These are phyloP conservation scores for Discoglossus pictus DNA, from an alignment of 2,797 vertebrate species.

Conservation along the genomic window DNA sequence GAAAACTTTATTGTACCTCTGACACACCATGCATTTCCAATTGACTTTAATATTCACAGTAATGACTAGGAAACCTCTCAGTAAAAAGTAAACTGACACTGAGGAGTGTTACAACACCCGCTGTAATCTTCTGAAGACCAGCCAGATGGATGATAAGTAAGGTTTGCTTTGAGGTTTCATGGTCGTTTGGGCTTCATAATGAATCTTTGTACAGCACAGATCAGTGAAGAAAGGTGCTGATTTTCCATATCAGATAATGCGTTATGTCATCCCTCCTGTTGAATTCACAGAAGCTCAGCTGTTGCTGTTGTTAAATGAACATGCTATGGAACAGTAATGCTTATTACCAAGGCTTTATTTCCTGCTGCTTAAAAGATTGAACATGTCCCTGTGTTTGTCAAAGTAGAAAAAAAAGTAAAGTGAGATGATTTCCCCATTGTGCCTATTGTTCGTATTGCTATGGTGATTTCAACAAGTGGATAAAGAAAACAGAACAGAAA, in stretches of 20 bases:
- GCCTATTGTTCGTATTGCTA: conserved; percentile 20
- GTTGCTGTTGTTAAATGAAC: conserved; percentile 40
- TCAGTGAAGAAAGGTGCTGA: conserved; percentile 58
- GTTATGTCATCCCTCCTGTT: conserved; percentile 49
- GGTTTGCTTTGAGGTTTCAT: conserved; percentile 44
- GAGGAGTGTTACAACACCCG: conserved; percentile 17
- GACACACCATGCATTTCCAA: conserved; percentile 34
- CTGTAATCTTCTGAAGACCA: conserved; percentile 28
- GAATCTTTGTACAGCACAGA: conserved; percentile 54
- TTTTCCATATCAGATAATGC: conserved; percentile 51
- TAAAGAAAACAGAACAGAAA: neutral
- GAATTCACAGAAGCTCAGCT: conserved; percentile 52
- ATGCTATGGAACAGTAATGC: conserved; percentile 37
- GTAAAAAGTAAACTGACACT: conserved; percentile 25
- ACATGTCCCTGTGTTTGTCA: conserved; percentile 7
- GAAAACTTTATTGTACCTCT: conserved; percentile 42
- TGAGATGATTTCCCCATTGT: conserved; percentile 21
- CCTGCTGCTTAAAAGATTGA: conserved; percentile 20
- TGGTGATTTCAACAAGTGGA: conserved; percentile 4
- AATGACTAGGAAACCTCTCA: conserved; percentile 35
- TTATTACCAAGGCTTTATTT: conserved; percentile 8
- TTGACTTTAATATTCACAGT: conserved; percentile 1
- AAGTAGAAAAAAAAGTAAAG: conserved; percentile 7
- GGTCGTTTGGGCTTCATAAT: conserved; percentile 50
- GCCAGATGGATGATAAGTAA: conserved; percentile 33